phyloP scores from a whole-genome alignment of 1,140 invertebrate genomes.

The Drosophila sproati region DNA sequence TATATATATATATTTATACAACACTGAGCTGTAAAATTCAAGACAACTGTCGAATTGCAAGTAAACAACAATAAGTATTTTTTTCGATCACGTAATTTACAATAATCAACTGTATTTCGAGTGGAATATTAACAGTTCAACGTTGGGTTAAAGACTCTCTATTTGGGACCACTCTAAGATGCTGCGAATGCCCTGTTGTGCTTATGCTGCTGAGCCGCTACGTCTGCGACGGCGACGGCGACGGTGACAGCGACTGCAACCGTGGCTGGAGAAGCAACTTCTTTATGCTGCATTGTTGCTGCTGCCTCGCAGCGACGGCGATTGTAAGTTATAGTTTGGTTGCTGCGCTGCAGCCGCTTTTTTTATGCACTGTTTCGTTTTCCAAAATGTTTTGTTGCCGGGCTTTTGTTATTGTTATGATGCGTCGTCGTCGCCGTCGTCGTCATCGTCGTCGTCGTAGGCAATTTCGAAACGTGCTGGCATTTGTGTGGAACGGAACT shows the following conservation, averaged over 20 bases:
- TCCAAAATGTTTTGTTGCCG: constrained; percentile 62
- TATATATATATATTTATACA: no score
- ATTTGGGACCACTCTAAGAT: constrained; percentile 50
- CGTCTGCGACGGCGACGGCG: neutral
- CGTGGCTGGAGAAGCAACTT: constrained; percentile 38
- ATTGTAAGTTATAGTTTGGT: constrained; percentile 33
- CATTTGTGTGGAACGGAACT: constrained; percentile 81
- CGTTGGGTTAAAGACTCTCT: no score
- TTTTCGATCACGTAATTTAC: no score
- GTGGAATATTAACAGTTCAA: no score
- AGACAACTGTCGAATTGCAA: no score
- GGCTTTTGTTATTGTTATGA: constrained; percentile 80
- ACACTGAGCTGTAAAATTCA: no score
- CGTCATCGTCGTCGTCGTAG: constrained; percentile 18
- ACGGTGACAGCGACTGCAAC: constrained; percentile 32
- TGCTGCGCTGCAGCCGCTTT: constrained; percentile 43
- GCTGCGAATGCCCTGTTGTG: constrained; percentile 24
- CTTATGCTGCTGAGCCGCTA: constrained; percentile 13
- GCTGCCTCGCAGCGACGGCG: constrained; percentile 17
- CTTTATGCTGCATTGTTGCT: constrained; percentile 19
- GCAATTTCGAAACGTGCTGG: constrained; percentile 79
- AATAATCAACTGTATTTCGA: no score
- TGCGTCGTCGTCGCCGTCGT: constrained; percentile 61
- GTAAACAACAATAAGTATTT: no score
- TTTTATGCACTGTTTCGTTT: constrained; percentile 68